These are phyloP conservation scores for Argynnis bischoffii DNA, from an alignment of 2,888 invertebrate genomes.

Conservation along the genomic window DNA sequence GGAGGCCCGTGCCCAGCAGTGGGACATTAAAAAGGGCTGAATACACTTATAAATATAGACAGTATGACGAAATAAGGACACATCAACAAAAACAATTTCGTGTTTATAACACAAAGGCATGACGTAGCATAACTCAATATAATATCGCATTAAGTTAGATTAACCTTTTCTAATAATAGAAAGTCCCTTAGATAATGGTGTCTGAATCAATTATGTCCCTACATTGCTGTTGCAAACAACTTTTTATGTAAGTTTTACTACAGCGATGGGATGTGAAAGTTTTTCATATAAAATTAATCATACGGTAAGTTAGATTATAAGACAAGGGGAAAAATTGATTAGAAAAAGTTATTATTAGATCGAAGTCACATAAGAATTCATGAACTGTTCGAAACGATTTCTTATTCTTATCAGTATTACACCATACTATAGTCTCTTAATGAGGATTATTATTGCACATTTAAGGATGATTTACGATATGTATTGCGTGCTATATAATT, in stretches of 20 bases:
- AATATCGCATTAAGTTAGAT: too few species aligned
- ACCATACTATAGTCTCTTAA: not conserved
- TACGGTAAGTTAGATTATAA: conserved; percentile 39
- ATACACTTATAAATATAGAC: too few species aligned
- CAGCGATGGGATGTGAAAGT: conserved; percentile 26
- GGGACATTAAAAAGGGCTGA: too few species aligned
- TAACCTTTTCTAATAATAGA: not conserved
- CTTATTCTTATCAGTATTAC: not conserved
- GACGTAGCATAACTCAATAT: too few species aligned
- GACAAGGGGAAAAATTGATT: conserved; percentile 41
- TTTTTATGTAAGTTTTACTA: not conserved
- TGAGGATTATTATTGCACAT: too few species aligned
- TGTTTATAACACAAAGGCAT: too few species aligned
- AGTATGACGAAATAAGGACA: too few species aligned
- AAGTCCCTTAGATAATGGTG: too few species aligned
- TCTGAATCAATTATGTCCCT: not conserved
- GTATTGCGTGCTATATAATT: too few species aligned
- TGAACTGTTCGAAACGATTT: conserved; percentile 29
- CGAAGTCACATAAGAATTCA: conserved; percentile 33
- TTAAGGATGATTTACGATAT: too few species aligned
- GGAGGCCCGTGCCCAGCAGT: too few species aligned
- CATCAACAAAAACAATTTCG: too few species aligned
- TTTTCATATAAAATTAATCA: conserved; percentile 31
- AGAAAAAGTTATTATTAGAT: conserved; percentile 45
- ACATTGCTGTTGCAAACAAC: conserved; percentile 12